Percentiles rank a stretch among this genome's conserved stretches.
These are phyloP conservation scores for Psittacara wagleri DNA, from an alignment of 2,113 vertebrate species.

Conservation along the genomic window DNA sequence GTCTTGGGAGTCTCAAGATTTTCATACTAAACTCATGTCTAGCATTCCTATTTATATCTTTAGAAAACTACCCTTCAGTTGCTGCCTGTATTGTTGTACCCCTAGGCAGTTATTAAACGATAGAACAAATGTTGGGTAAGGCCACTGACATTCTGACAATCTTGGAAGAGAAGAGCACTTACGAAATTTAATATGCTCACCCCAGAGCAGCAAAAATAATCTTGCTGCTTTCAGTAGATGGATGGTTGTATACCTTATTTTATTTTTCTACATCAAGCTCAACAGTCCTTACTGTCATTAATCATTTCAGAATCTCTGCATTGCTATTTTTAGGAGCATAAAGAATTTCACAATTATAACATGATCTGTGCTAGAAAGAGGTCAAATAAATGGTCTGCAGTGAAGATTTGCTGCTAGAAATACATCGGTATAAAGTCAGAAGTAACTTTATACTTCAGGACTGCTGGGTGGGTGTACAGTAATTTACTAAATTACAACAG, in stretches of 20 bases:
- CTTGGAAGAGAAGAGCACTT: conserved; percentile 1
- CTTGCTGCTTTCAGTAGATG: conserved; percentile 43
- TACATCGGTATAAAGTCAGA: conserved; percentile 22
- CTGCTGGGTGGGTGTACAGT: conserved; percentile 5
- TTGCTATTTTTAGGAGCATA: conserved; percentile 25
- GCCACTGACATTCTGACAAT: background rate
- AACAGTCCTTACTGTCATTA: conserved; percentile 55
- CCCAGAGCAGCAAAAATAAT: conserved; percentile 47
- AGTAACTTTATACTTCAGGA: conserved; percentile 28
- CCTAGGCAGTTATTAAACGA: background rate
- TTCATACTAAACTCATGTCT: conserved; percentile 1
- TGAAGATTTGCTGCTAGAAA: conserved; percentile 20
- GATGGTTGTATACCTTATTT: conserved; percentile 27
- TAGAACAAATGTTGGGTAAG: conserved; percentile 19
- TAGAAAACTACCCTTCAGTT: background rate
- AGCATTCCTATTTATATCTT: background rate
- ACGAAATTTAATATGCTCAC: conserved; percentile 26
- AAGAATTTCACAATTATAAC: conserved; percentile 44
- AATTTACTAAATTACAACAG: conserved; percentile 52
- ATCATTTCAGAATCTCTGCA: conserved; percentile 57
- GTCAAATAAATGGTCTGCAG: conserved; percentile 15
- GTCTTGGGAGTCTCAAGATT: background rate
- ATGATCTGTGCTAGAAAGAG: background rate
- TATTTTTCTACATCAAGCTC: conserved; percentile 33
- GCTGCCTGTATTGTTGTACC: background rate